Evolutionary conservation across 2,113 vertebrate species (phyloP), one percentile per base, ranked within the genome.

Genomic region (Onychostoma macrolepis): DNA sequence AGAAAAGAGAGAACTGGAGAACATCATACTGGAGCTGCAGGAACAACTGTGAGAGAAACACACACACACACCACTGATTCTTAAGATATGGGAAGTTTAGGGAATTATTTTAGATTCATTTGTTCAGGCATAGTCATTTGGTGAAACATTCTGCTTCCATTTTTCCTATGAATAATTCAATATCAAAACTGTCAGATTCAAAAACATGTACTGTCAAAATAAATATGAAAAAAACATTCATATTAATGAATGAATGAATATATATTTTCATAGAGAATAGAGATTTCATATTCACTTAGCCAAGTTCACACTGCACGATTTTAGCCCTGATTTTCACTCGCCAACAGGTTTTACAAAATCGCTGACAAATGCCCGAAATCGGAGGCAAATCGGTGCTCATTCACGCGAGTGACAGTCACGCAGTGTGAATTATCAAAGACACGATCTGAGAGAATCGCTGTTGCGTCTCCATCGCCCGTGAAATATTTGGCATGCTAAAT

Each of bases 1-100:
- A 81, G 98, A 99, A 94, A 99, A 99, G 94, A 96, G 96, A 88
- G 97, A 99, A 91, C 95, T 99, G 93, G 98, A 99, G 89, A 96
- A 96, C 10, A 92, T 98, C 53, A 96, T 99, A 85, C 93, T 99
- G 92, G 98, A 99, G 94, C 95, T 99, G 87, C 98, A 99, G 91
- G 98, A 97, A 89, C 97, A 98, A 93, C 95, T 99, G 98, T 99
- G 94, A 97, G 96, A 43, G 53, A 24, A 82, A 71, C 26, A 53
- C 41, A 75, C 67, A 69, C 67, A 61, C 28, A 21, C 36, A 79
- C 58, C 15, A n/a, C 17, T 38, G 56, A 7, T 58, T 43, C 56
- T 41, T 26, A 4, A 38, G 9, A 24, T 6, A 24, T 71, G 33
- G 67, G 33, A 72, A 38, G 33, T 72, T 71, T 24, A 38, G 24